Conservation (phyloP, 2,797 vertebrate species). For the Centroberyx gerrardi region DNA sequence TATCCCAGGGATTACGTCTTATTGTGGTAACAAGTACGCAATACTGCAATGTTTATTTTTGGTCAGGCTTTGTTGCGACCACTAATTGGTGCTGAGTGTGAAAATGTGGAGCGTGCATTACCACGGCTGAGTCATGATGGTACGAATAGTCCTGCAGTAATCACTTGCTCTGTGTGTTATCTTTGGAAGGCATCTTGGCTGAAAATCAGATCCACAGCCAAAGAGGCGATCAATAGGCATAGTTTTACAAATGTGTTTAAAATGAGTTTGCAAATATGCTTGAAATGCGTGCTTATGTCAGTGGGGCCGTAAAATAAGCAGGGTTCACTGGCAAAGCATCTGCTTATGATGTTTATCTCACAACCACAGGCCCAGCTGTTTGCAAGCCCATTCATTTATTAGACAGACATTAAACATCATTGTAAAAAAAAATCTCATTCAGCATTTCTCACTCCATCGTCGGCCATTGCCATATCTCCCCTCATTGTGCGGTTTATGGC, state of each 20-base stretch:
- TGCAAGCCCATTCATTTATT: conserved; percentile 70
- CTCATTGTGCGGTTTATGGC: conserved; percentile 86
- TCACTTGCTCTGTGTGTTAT: conserved; percentile 61
- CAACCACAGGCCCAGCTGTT: conserved; percentile 69
- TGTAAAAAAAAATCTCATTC: conserved; percentile 52
- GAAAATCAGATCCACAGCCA: conserved; percentile 47
- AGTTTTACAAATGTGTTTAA: conserved; percentile 55
- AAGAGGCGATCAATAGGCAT: conserved; percentile 45
- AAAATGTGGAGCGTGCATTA: conserved; percentile 74
- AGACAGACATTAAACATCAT: conserved; percentile 63
- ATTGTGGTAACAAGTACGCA: conserved; percentile 84
- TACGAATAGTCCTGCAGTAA: conserved; percentile 62
- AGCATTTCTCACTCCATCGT: conserved; percentile 58
- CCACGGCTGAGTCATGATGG: conserved; percentile 67
- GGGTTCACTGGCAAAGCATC: conserved; percentile 52
- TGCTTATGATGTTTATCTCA: conserved; percentile 62
- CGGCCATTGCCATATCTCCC: conserved; percentile 69
- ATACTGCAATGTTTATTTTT: conserved; percentile 83
- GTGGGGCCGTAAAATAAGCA: conserved; percentile 49
- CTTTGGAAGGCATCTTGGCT: conserved; percentile 62
- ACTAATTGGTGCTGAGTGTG: conserved; percentile 81
- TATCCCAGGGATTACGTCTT: conserved; percentile 84
- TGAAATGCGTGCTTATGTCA: conserved; percentile 42
- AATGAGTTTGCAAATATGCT: conserved; percentile 51
- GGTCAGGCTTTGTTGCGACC: conserved; percentile 81